phyloP scores from a whole-genome alignment of 2,888 invertebrate species.

The Beris morrisii region DNA sequence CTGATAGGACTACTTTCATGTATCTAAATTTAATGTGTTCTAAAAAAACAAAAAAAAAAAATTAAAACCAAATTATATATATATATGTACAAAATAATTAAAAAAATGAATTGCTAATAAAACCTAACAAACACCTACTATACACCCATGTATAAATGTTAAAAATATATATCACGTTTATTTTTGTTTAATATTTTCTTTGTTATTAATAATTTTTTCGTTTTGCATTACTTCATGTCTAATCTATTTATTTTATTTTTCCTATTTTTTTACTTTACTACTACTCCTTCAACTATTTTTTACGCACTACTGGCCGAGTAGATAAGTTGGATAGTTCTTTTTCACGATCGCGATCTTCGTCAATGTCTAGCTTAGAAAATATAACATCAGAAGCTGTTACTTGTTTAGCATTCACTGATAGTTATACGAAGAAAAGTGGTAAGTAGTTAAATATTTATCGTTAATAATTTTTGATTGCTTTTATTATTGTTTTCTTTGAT shows the following conservation, averaged over 20 bases:
- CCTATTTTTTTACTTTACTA: constrained; percentile 15
- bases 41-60: background rate
- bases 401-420: constrained; percentile 94
- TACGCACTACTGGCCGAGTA: constrained; percentile 67
- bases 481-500: constrained; percentile 14
- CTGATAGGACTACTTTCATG: constrained; percentile 31
- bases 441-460: constrained; percentile 46
- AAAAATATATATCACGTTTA: background rate
- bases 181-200: constrained; percentile 17
- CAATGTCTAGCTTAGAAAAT: constrained; percentile 97
- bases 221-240: constrained; percentile 34
- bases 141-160: constrained; percentile 29
- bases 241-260: constrained; percentile 26
- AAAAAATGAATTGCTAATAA: constrained; percentile 3
- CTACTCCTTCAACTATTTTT: constrained; percentile 23
- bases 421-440: constrained; percentile 94
- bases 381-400: constrained; percentile 94
- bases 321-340: constrained; percentile 97
- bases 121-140: constrained; percentile 17
- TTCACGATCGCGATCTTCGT: constrained; percentile 94
- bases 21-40: constrained; percentile 23
- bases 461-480: background rate
- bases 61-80: constrained; percentile 17
- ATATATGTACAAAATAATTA: constrained; percentile 20
- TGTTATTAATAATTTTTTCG: constrained; percentile 35